phyloP scores from a whole-genome alignment of 2,113 vertebrate species.

The Sceloporus tristichus region DNA sequence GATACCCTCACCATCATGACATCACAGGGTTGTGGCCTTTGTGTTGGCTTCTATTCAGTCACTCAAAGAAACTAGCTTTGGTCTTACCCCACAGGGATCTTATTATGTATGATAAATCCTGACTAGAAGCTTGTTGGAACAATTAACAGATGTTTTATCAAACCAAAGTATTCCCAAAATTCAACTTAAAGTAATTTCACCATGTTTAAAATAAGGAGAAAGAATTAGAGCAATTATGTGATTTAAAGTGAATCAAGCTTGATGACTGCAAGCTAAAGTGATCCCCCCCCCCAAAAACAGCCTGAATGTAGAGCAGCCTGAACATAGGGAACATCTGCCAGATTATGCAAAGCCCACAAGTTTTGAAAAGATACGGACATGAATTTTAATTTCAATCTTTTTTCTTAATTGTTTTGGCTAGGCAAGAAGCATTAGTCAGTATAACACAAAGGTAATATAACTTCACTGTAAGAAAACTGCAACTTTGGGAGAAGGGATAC shows the following conservation, averaged over 20 bases:
- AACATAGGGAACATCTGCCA: too few relatives aligned
- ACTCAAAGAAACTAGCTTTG: background rate
- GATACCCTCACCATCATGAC: too few relatives aligned
- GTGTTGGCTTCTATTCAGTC: background rate
- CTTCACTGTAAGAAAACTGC: background rate
- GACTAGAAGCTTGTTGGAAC: background rate
- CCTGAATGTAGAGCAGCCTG: background rate
- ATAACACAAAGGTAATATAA: background rate
- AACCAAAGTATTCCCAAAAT: background rate
- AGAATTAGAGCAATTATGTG: background rate
- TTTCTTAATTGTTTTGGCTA: slow-evolving; percentile 14
- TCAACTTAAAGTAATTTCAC: background rate
- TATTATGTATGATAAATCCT: background rate
- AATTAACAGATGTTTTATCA: background rate
- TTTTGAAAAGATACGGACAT: background rate
- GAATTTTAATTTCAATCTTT: background rate
- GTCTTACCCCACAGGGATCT: background rate
- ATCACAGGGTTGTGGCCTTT: background rate
- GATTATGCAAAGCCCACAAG: background rate
- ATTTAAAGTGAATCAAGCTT: background rate
- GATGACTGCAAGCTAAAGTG: background rate
- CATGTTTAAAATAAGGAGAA: background rate
- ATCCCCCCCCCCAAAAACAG: background rate
- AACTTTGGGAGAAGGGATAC: background rate
- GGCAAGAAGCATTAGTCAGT: background rate